Conservation (phyloP, 2,797 vertebrate genomes). For the Micropoecilia bifurca region DNA sequence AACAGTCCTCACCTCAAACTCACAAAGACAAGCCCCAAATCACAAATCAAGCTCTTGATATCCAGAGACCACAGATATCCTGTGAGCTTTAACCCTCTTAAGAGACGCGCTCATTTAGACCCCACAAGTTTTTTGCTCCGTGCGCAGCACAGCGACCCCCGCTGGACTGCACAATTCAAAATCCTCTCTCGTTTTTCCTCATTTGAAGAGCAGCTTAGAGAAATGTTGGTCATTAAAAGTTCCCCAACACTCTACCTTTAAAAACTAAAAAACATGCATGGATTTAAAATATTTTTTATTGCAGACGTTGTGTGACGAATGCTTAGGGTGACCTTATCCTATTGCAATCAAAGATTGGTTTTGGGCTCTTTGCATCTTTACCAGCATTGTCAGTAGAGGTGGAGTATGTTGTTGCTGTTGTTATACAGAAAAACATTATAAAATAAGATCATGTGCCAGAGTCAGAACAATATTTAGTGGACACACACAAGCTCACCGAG, state of each 20-base stretch:
- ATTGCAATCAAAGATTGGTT: neutral
- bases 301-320: neutral
- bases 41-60: neutral
- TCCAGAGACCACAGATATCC: neutral
- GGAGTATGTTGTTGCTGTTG: neutral
- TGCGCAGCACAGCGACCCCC: too few species aligned
- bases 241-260: neutral
- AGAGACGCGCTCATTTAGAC: too few species aligned
- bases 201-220: neutral
- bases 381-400: neutral
- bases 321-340: neutral
- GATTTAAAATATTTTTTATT: neutral
- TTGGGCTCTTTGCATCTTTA: too few species aligned
- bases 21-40: neutral
- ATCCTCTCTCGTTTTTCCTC: neutral
- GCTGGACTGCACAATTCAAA: neutral
- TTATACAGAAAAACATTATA: neutral
- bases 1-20: neutral
- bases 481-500: constrained; percentile 63
- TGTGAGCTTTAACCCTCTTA: neutral
- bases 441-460: neutral
- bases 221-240: neutral
- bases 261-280: neutral
- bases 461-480: neutral
- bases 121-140: too few species aligned